A percentile compares a stretch with the other conserved stretches of the same genome.
Conservation (phyloP, 1,140 invertebrate genomes). For the Dryas iulia region DNA sequence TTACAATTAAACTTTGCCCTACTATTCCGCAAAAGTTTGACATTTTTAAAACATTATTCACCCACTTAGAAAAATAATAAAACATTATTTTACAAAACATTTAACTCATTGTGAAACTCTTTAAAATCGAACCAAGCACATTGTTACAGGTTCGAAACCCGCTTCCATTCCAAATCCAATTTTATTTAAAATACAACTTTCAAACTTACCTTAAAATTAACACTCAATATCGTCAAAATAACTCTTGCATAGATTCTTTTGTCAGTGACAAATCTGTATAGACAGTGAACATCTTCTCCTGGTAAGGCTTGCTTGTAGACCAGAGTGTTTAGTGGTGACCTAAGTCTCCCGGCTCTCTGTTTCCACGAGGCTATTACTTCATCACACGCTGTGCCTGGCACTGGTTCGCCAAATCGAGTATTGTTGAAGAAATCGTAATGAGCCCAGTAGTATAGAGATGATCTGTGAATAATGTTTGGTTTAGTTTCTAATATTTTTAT, state of each 20-base stretch:
- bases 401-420: constrained; percentile 89
- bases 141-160: too few relatives aligned
- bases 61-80: too few relatives aligned
- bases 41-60: too few relatives aligned
- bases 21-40: too few relatives aligned
- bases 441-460: constrained; percentile 91
- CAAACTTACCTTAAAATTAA: constrained; percentile 83
- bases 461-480: constrained; percentile 75
- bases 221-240: constrained; percentile 85
- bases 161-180: too few relatives aligned
- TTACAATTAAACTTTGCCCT: too few relatives aligned
- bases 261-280: constrained; percentile 91
- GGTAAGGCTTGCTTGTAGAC: constrained; percentile 89
- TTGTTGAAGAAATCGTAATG: constrained; percentile 96
- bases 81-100: too few relatives aligned
- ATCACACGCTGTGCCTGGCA: constrained; percentile 90
- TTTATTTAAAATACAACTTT: too few relatives aligned
- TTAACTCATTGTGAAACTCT: too few relatives aligned
- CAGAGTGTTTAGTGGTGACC: constrained; percentile 91
- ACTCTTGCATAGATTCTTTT: constrained; percentile 89
- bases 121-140: too few relatives aligned
- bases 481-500: neutral
- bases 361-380: constrained; percentile 92
- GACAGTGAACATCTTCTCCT: constrained; percentile 87
- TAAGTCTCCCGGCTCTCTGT: constrained; percentile 84